A percentile compares a stretch with the other conserved stretches of the same genome.
These are phyloP conservation scores for Tubiluchus corallicola DNA, from an alignment of 2,888 invertebrate genomes.

Conservation along the genomic window DNA sequence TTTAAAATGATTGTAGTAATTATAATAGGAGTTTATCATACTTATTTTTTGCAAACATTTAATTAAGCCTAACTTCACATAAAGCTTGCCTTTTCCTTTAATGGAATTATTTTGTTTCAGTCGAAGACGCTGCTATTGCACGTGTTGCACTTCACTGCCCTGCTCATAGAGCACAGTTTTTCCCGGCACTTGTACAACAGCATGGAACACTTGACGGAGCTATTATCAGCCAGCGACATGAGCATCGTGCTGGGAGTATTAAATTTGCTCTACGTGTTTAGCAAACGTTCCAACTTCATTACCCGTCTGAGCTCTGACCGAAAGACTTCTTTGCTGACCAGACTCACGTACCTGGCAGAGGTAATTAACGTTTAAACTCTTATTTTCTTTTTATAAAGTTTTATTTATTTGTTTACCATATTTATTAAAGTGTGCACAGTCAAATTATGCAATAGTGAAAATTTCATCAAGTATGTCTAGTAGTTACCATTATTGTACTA, in stretches of 20 bases:
- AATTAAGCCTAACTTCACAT: too few relatives aligned
- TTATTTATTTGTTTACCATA: too few relatives aligned
- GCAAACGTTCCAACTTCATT: slow-evolving; percentile 67
- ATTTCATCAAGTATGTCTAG: too few relatives aligned
- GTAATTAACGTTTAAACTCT: too few relatives aligned
- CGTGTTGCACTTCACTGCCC: slow-evolving; percentile 58
- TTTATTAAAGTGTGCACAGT: too few relatives aligned
- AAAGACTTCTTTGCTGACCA: slow-evolving; percentile 43
- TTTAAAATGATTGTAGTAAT: too few relatives aligned
- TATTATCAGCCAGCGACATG: slow-evolving; percentile 60
- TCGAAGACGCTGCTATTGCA: slow-evolving; percentile 49
- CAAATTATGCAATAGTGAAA: too few relatives aligned
- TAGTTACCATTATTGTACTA: too few relatives aligned
- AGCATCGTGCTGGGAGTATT: slow-evolving; percentile 61
- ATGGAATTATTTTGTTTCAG: slow-evolving; percentile 32
- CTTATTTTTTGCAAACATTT: too few relatives aligned
- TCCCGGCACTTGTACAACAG: slow-evolving; percentile 69
- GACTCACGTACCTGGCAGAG: slow-evolving; percentile 58
- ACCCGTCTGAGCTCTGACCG: slow-evolving; percentile 51
- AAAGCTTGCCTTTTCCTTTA: too few relatives aligned
- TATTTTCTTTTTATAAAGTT: too few relatives aligned
- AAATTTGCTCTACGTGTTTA: slow-evolving; percentile 68
- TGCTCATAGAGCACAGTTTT: slow-evolving; percentile 68
- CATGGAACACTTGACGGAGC: slow-evolving; percentile 57
- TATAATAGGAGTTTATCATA: too few relatives aligned